phyloP scores from a whole-genome alignment of 2,888 invertebrate species.

The Himalopsyche tibetana region DNA sequence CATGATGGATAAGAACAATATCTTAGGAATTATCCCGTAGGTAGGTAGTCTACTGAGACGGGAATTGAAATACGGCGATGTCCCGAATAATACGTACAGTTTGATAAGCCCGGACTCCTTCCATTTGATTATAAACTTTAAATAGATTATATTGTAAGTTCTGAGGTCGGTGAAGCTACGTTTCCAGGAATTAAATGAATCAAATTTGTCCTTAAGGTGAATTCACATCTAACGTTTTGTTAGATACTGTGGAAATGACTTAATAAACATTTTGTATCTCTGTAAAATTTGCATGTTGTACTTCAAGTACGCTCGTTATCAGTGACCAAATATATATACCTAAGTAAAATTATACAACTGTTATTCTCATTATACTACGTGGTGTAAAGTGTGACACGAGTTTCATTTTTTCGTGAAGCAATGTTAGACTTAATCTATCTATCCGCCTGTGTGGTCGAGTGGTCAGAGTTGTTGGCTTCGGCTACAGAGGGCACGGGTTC shows the following conservation, averaged over 20 bases:
- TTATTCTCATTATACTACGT: too few species aligned
- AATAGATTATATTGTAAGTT: conserved; percentile 27
- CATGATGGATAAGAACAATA: conserved; percentile 60
- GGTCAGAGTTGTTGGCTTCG: too few species aligned
- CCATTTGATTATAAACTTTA: conserved; percentile 24
- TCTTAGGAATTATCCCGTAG: conserved; percentile 55
- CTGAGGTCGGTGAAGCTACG: conserved; percentile 5
- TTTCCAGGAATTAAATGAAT: neutral
- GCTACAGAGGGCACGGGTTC: too few species aligned
- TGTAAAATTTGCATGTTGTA: too few species aligned
- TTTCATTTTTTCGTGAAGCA: too few species aligned
- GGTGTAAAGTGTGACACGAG: too few species aligned
- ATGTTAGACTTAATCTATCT: too few species aligned
- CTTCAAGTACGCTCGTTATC: too few species aligned
- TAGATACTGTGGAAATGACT: neutral
- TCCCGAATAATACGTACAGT: conserved; percentile 16
- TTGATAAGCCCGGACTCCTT: neutral
- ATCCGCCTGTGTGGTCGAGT: too few species aligned
- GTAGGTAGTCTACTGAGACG: neutral
- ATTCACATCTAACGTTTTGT: neutral
- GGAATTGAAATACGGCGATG: conserved; percentile 13
- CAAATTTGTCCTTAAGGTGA: neutral
- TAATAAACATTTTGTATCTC: too few species aligned
- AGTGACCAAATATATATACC: too few species aligned
- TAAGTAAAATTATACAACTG: too few species aligned